Percentiles rank a stretch among this genome's conserved stretches.
These are phyloP conservation scores for Proteles cristata DNA, from an alignment of 2,113 vertebrate genomes.

Conservation along the genomic window DNA sequence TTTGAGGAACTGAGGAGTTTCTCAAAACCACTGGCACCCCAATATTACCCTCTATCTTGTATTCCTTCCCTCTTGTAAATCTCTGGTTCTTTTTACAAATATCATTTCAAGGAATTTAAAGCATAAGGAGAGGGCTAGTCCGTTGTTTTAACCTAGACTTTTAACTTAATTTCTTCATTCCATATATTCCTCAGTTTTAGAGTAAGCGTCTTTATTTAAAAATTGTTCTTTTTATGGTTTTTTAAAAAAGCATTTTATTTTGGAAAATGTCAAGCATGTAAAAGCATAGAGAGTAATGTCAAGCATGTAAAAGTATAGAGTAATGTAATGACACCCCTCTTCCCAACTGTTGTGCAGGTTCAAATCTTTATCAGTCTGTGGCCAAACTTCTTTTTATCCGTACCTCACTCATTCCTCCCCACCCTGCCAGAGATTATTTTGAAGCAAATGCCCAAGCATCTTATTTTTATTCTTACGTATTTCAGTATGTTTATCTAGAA, in stretches of 20 bases:
- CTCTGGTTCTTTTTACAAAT: neutral
- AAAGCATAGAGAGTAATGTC: neutral
- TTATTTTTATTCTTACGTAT: neutral
- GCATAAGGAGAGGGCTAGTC: neutral
- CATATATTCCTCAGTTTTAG: neutral
- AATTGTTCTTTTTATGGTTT: neutral
- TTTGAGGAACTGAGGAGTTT: neutral
- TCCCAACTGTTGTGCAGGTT: neutral
- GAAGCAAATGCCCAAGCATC: neutral
- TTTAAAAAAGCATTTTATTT: neutral
- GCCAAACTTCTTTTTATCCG: neutral
- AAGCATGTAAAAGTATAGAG: neutral
- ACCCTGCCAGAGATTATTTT: neutral
- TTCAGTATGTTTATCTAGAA: neutral
- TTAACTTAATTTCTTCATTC: neutral
- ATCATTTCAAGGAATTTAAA: neutral
- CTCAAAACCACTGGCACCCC: neutral
- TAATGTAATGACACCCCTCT: neutral
- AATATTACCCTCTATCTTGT: neutral
- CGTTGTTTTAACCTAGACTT: neutral
- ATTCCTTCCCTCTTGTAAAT: neutral
- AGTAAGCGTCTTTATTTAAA: neutral
- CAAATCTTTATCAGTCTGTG: neutral
- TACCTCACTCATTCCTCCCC: neutral
- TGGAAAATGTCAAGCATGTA: neutral